A percentile compares a stretch with the other conserved stretches of the same genome.
Conservation (phyloP, 2,888 invertebrate species). For the Ypsolopha scabrella region DNA sequence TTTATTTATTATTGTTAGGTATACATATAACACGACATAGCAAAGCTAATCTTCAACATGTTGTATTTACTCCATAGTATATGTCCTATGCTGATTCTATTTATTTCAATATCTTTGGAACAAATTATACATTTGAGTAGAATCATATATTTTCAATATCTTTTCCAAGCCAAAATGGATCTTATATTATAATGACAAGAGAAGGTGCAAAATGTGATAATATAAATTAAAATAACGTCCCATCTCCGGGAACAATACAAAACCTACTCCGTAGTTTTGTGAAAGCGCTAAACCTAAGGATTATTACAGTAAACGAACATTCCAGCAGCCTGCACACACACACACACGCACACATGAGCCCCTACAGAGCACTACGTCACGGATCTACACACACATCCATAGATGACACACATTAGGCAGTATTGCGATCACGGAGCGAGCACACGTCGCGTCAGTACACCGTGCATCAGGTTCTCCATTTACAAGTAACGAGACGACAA, state of each 20-base stretch:
- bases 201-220: not conserved
- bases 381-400: not conserved
- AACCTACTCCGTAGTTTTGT: constrained; percentile 6
- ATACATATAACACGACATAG: no score
- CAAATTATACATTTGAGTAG: no score
- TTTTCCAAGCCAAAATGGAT: not conserved
- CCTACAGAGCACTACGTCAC: not conserved
- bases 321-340: constrained; percentile 12
- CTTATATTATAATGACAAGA: not conserved
- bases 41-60: not conserved
- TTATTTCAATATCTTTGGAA: no score
- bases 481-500: no score
- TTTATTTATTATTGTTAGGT: not conserved
- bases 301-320: constrained; percentile 11
- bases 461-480: no score
- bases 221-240: not conserved
- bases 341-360: not conserved
- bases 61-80: not conserved
- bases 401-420: not conserved
- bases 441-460: no score
- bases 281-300: constrained; percentile 12
- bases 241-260: not conserved
- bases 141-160: no score
- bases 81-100: no score
- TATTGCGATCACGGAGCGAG: not conserved